Evolutionary conservation across 2,113 vertebrate species (phyloP).

Genomic region (Atractosteus spatula): DNA sequence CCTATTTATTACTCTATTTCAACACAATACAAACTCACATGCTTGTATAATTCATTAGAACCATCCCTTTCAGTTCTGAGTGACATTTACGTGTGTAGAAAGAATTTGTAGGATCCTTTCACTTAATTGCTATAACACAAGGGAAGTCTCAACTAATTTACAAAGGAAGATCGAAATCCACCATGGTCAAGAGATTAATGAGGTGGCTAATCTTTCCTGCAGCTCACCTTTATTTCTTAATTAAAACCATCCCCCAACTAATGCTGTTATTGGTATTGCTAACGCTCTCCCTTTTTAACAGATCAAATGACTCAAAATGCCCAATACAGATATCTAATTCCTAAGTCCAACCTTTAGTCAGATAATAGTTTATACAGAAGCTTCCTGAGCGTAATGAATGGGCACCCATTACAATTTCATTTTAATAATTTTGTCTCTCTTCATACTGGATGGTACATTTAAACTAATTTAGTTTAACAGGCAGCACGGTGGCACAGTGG

Average conservation of each 20-base stretch:
- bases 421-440: too few species aligned
- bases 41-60: too few species aligned
- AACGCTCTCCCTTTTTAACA: constrained; percentile 23
- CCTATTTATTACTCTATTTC: too few species aligned
- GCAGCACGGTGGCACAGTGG: too few species aligned
- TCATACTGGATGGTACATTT: too few species aligned
- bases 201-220: constrained; percentile 20
- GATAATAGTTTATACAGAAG: neutral
- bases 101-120: neutral
- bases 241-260: constrained; percentile 25
- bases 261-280: neutral
- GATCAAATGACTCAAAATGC: constrained; percentile 19
- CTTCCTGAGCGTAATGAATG: neutral
- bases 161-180: constrained; percentile 9
- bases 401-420: neutral
- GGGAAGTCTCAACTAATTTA: constrained; percentile 14
- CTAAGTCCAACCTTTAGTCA: neutral
- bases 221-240: constrained; percentile 17
- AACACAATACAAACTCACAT: too few species aligned
- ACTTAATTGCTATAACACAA: constrained; percentile 14
- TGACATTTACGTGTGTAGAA: too few species aligned
- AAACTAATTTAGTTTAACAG: too few species aligned
- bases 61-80: too few species aligned
- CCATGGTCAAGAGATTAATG: constrained; percentile 7
- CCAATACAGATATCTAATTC: constrained; percentile 11